phyloP scores from a whole-genome alignment of 2,888 invertebrate species.

The Tetheella fluctuosa region DNA sequence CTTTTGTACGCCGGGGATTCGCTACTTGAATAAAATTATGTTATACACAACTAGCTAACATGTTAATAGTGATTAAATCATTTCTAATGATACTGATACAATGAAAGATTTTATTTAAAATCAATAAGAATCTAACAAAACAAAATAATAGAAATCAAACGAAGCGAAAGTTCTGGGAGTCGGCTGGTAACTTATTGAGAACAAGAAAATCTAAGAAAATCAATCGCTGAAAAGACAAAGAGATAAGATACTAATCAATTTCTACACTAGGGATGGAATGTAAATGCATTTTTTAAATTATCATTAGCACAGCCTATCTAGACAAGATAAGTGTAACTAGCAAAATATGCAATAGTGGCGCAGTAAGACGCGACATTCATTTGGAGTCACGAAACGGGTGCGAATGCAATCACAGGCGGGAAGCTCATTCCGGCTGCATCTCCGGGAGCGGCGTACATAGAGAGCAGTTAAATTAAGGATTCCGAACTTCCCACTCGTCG shows the following conservation, averaged over 20 bases:
- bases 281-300: background rate
- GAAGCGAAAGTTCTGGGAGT: background rate
- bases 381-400: conserved; percentile 65
- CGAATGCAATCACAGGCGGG: conserved; percentile 79
- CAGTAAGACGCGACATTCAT: conserved; percentile 65
- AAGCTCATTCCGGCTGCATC: conserved; percentile 78
- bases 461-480: conserved; percentile 76
- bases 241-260: too few species aligned
- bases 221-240: too few species aligned
- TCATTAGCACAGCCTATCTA: conserved; percentile 16
- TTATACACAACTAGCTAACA: too few species aligned
- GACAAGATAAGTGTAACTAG: conserved; percentile 21
- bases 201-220: too few species aligned
- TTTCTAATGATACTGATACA: too few species aligned
- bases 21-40: too few species aligned
- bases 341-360: conserved; percentile 26
- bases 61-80: too few species aligned
- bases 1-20: too few species aligned
- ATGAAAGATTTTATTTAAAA: background rate
- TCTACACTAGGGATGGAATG: too few species aligned
- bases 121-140: background rate
- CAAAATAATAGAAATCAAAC: background rate
- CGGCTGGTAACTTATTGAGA: too few species aligned
- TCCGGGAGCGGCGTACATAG: conserved; percentile 59
- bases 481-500: conserved; percentile 51